Percentiles rank a stretch among this genome's conserved stretches.
These are phyloP conservation scores for Onthophagus taurus DNA, from an alignment of 1,140 invertebrate genomes.

Conservation along the genomic window DNA sequence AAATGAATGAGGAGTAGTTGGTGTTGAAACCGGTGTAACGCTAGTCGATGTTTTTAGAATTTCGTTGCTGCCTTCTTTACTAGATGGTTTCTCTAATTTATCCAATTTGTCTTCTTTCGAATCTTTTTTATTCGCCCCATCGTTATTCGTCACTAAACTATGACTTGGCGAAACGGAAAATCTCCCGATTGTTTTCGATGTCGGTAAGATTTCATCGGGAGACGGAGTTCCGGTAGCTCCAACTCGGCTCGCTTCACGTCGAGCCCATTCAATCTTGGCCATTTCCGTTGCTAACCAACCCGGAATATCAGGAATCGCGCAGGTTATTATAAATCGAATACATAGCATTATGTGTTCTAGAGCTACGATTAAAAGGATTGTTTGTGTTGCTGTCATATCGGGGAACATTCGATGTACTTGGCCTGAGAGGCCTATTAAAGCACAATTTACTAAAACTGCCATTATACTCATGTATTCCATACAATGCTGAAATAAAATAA, in stretches of 20 bases:
- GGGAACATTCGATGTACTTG: slow-evolving; percentile 83
- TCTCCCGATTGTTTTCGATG: slow-evolving; percentile 15
- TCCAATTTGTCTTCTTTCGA: neutral
- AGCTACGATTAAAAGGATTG: slow-evolving; percentile 78
- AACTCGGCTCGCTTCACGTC: slow-evolving; percentile 49
- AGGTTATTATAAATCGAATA: slow-evolving; percentile 69
- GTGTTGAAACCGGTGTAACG: slow-evolving; percentile 22
- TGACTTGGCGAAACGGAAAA: slow-evolving; percentile 38
- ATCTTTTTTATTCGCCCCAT: slow-evolving; percentile 18
- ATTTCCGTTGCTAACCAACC: slow-evolving; percentile 83
- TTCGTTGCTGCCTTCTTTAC: slow-evolving; percentile 18
- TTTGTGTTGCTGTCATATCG: slow-evolving; percentile 73
- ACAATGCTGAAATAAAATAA: slow-evolving; percentile 57
- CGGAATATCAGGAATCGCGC: slow-evolving; percentile 85
- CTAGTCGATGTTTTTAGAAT: slow-evolving; percentile 19
- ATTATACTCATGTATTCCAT: slow-evolving; percentile 89
- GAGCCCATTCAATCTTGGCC: slow-evolving; percentile 73
- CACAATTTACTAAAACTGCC: slow-evolving; percentile 91
- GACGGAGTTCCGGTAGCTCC: slow-evolving; percentile 30
- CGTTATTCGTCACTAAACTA: slow-evolving; percentile 18
- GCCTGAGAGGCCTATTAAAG: slow-evolving; percentile 84
- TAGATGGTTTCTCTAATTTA: too few relatives aligned
- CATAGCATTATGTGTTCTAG: slow-evolving; percentile 83
- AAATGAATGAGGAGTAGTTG: slow-evolving; percentile 19
- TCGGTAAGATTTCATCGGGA: slow-evolving; percentile 31